Base-by-base conservation (phyloP, 2,888 invertebrate genomes). In the Ormia ochracea region DNA sequence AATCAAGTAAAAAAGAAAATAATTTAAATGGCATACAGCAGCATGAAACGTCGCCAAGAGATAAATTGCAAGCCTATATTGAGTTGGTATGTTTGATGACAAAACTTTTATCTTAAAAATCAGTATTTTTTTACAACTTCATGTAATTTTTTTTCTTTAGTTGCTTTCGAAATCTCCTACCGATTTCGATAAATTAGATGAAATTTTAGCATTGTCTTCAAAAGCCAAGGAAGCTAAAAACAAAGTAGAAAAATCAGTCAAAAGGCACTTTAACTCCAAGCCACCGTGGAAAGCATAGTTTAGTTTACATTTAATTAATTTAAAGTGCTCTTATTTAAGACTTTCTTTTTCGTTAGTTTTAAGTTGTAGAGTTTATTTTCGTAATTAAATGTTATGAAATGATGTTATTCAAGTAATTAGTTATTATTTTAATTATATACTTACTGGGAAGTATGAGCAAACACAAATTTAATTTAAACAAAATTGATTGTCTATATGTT, bases 141-240 rank as follows among this genome's bases (percentile, higher is more conserved):
- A 7, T 43, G 14, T 10, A 52, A 9, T 43, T 73, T 28, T 50
- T 14, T 66, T 31, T 66, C 81, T 82, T 0, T 87, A 92, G 92
- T 85, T 92, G 10, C 86, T 93, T 14, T 91, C 91, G 17, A 92
- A 92, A 84, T 91, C 91, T 0, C 91, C 92, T 2, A 85, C 87
- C 72, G 89, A 90, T 77, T 85, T 89, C 43, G 89, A 90, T 75
- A 86, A 87, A 63, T 83, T 90, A 3, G 87, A 89, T 52, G 85
- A 87, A 79, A 86, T 89, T 21, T 83, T 89, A 10, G 83, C 85
- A 5, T 68, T 86, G 33, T 83, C 85, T 1, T 78, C 84, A 23
- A 84, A 85, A 58, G 69, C 78, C n/a, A 79, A 79, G 36, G 33
- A 83, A 76, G 14, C 73, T 23, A 82, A 70, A 58, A 82, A 78